Percentiles rank a stretch among this genome's conserved stretches.
phyloP scores from a whole-genome alignment of 1,140 invertebrate genomes.

The Eupeodes corollae region DNA sequence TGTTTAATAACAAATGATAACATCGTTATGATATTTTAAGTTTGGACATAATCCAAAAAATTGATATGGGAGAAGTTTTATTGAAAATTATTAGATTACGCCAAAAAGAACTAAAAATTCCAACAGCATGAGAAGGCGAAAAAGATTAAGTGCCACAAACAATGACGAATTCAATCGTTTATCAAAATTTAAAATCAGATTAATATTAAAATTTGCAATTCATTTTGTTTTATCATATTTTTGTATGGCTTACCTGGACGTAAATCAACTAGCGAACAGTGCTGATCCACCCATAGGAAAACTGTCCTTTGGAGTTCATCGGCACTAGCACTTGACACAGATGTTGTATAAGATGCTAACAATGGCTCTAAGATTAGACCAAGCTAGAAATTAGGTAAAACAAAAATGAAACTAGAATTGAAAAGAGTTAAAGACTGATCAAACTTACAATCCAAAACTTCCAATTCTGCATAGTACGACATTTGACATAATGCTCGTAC shows the following conservation, averaged over 20 bases:
- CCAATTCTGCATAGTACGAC: constrained; percentile 82
- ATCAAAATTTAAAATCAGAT: not conserved
- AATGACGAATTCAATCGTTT: not conserved
- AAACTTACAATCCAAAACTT: constrained; percentile 89
- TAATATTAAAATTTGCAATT: no score
- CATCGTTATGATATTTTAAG: no score
- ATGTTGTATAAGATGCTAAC: constrained; percentile 78
- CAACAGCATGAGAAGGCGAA: no score
- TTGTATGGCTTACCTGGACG: constrained; percentile 60
- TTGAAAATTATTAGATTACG: no score
- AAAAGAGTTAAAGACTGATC: not conserved
- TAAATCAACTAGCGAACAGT: constrained; percentile 86
- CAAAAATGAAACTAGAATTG: not conserved
- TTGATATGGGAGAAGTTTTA: no score
- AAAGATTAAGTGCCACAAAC: no score
- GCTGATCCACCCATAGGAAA: constrained; percentile 88
- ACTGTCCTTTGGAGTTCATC: constrained; percentile 88
- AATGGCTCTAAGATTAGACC: constrained; percentile 80
- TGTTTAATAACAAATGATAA: no score
- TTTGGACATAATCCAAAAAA: no score
- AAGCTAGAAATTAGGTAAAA: constrained; percentile 50
- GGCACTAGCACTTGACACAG: constrained; percentile 79
- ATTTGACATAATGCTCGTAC: constrained; percentile 84
- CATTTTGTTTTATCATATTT: not conserved
- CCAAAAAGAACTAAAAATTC: no score